Percentiles rank a stretch among this genome's conserved stretches.
These are phyloP conservation scores for Ptyas mucosa DNA, from an alignment of 2,113 vertebrate genomes.

Conservation along the genomic window DNA sequence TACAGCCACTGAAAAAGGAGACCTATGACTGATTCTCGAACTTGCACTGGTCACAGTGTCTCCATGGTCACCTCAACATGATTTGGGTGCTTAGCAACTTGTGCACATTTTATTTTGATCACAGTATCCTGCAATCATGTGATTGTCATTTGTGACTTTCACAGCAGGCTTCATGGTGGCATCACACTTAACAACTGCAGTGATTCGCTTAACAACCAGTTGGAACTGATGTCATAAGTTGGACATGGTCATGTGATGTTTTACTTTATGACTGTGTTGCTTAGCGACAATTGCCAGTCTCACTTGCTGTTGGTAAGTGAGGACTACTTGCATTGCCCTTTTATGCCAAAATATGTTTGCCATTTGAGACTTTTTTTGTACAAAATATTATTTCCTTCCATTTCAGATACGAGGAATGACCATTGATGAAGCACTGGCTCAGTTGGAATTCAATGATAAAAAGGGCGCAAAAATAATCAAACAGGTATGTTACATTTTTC, in stretches of 20 bases:
- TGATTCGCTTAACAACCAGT: background rate
- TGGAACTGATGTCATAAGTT: background rate
- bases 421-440: constrained; percentile 88
- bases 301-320: background rate
- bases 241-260: background rate
- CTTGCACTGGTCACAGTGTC: background rate
- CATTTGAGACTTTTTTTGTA: background rate
- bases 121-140: background rate
- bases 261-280: background rate
- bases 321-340: background rate
- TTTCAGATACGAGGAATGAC: constrained; percentile 90
- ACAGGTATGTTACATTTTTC: constrained; percentile 74
- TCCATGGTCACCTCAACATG: background rate
- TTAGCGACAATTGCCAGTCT: background rate
- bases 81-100: background rate
- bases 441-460: constrained; percentile 93
- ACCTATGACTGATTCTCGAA: background rate
- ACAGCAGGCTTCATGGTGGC: background rate
- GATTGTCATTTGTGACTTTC: background rate
- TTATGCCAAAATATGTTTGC: background rate
- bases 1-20: background rate
- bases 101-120: background rate
- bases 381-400: constrained; percentile 1
- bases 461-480: constrained; percentile 91
- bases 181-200: background rate